Evolutionary conservation across 2,113 vertebrate genomes (phyloP).

Genomic region (Calyptommatus sinebrachiatus): DNA sequence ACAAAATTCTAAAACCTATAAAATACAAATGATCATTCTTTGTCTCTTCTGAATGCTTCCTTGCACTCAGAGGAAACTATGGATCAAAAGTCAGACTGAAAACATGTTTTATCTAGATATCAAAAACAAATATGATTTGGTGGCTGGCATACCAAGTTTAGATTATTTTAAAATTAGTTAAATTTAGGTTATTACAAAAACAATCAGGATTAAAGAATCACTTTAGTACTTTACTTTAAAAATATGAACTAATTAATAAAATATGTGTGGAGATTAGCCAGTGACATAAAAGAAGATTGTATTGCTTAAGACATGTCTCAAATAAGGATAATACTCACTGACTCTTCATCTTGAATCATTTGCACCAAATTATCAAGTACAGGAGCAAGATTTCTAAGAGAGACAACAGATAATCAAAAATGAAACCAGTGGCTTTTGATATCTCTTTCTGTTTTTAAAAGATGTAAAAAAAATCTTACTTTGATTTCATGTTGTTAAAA

Average conservation of each 20-base stretch:
- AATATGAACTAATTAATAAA: background rate
- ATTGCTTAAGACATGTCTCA: conserved; percentile 25
- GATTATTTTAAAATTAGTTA: background rate
- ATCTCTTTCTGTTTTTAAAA: conserved; percentile 43
- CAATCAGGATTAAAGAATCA: no score
- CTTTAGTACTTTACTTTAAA: background rate
- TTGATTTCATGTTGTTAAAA: conserved; percentile 99
- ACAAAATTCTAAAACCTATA: no score
- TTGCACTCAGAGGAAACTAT: no score
- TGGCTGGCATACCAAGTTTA: background rate
- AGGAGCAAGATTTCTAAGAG: conserved; percentile 89
- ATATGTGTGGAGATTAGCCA: background rate
- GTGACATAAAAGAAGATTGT: background rate
- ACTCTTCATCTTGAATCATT: conserved; percentile 98
- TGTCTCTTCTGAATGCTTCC: no score
- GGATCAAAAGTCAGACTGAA: no score
- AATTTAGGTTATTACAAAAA: no score
- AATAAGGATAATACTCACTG: conserved; percentile 79
- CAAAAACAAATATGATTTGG: no score
- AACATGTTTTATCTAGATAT: no score
- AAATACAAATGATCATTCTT: no score
- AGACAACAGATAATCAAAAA: conserved; percentile 59
- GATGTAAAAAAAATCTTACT: conserved; percentile 80
- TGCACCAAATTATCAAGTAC: conserved; percentile 96
- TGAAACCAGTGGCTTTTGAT: conserved; percentile 60